Conservation (phyloP, 2,797 vertebrate genomes). For the Rhabdophis nuchalis region DNA sequence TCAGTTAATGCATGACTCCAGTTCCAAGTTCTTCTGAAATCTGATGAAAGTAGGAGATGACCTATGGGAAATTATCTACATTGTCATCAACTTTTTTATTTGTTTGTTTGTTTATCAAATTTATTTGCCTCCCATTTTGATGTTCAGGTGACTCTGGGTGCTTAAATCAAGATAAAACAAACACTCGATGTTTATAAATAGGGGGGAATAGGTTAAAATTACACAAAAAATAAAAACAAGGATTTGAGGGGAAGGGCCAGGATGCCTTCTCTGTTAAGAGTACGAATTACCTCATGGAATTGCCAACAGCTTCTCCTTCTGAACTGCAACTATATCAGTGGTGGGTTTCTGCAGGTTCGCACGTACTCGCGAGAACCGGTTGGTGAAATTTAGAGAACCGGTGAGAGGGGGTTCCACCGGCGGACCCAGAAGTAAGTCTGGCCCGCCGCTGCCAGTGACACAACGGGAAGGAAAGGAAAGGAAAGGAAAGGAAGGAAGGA, state of each 20-base stretch:
- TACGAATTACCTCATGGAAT: not conserved
- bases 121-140: not conserved
- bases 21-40: slow-evolving; percentile 12
- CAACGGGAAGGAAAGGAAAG: too few relatives aligned
- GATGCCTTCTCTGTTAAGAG: not conserved
- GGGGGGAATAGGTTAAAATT: not conserved
- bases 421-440: too few relatives aligned
- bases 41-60: slow-evolving; percentile 38
- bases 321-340: not conserved
- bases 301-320: not conserved
- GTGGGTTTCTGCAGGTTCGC: too few relatives aligned
- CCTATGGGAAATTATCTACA: slow-evolving; percentile 18
- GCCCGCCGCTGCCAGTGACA: too few relatives aligned
- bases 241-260: not conserved
- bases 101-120: not conserved
- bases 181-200: not conserved
- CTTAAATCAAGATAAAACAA: not conserved
- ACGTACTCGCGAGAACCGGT: too few relatives aligned
- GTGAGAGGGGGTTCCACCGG: too few relatives aligned
- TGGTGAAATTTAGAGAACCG: too few relatives aligned
- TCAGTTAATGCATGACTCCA: slow-evolving; percentile 46
- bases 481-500: too few relatives aligned
- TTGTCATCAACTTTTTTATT: not conserved
- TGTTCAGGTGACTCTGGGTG: not conserved
- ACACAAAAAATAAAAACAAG: not conserved